Base-by-base conservation (phyloP, 2,113 vertebrate genomes). In the Stictonetta naevosa region DNA sequence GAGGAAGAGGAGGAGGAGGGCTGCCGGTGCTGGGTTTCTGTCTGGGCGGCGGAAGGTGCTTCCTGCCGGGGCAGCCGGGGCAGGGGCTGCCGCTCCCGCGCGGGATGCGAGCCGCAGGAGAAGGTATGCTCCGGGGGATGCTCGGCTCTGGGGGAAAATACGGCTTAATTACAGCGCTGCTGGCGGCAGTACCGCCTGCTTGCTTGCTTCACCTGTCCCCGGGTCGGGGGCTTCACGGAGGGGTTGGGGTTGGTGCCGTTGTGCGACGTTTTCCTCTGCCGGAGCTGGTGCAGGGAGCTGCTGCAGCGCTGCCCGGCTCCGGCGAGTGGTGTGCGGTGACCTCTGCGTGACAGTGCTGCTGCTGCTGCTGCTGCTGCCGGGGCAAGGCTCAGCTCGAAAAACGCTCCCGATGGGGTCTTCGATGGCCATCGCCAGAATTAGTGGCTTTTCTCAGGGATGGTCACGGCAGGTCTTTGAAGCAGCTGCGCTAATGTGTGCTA, bases 301-400 rank as follows among this genome's bases (percentile, higher is more conserved):
- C 82, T n/a, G 90, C 73, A 7, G 89, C n/a, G 7, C 3, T 26
- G 28, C 56, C 28, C 5, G 4, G 52, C 42, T 34, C 42, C 59
- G 1, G 33, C 20, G 0, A 0, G 1, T 1, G 6, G 1, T 3
- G 19, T 0, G 5, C 0, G 52, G n/a, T 42, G 72, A 13, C 72
- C 67, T 22, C 53, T 11, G 23, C 2, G 2, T 10, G 36, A 2
- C 84, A 2, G 46, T 19, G 20, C 56, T 5, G 26, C 3, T 16
- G 7, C 0, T 34, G 7, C 76, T 22, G 7, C 42, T 33, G 31
- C 8, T 4, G 0, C 46, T 21, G 46, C 46, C 20, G 46, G 46
- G 46, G 48, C 40, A 0, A 13, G 22, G 33, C 53, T 13, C 15
- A 10, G 5, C 6, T 26, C 3, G 8, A 8, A 18, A 22, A 60